These are phyloP conservation scores for Ceratitis capitata DNA, from an alignment of 1,140 invertebrate genomes.

Conservation along the genomic window DNA sequence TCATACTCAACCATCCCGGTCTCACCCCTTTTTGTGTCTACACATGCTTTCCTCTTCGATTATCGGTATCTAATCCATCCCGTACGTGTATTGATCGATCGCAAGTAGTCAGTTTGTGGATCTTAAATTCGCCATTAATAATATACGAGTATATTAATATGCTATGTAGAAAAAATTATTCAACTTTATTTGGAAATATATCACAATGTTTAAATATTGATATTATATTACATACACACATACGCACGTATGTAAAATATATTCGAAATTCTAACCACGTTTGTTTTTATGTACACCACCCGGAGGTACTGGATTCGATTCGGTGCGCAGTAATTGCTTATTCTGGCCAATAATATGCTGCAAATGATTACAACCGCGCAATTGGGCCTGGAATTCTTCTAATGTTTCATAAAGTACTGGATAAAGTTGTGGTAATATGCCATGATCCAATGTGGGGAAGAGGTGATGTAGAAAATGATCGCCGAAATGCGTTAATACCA, in stretches of 20 bases:
- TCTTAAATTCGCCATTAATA: too few species aligned
- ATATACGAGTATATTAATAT: too few species aligned
- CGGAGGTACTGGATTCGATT: conserved; percentile 61
- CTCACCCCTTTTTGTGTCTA: too few species aligned
- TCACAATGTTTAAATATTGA: too few species aligned
- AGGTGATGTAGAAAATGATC: conserved; percentile 83
- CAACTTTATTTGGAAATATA: too few species aligned
- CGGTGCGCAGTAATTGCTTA: conserved; percentile 69
- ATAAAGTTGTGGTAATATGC: conserved; percentile 72
- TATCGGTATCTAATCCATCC: too few species aligned
- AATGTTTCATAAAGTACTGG: conserved; percentile 74
- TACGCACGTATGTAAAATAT: not conserved
- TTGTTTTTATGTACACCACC: conserved; percentile 39
- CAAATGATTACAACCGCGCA: conserved; percentile 68
- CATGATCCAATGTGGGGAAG: conserved; percentile 83
- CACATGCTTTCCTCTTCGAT: too few species aligned
- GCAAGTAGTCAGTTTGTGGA: too few species aligned
- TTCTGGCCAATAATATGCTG: conserved; percentile 76
- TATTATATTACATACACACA: not conserved
- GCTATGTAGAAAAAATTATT: too few species aligned
- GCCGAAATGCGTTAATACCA: conserved; percentile 78
- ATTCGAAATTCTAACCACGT: not conserved
- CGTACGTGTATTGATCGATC: too few species aligned
- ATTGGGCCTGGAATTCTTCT: conserved; percentile 73
- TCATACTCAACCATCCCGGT: too few species aligned